Evolutionary conservation across 2,888 invertebrate species (phyloP), one percentile per base, ranked within the genome.

Genomic region (Galerucella calmariensis): DNA sequence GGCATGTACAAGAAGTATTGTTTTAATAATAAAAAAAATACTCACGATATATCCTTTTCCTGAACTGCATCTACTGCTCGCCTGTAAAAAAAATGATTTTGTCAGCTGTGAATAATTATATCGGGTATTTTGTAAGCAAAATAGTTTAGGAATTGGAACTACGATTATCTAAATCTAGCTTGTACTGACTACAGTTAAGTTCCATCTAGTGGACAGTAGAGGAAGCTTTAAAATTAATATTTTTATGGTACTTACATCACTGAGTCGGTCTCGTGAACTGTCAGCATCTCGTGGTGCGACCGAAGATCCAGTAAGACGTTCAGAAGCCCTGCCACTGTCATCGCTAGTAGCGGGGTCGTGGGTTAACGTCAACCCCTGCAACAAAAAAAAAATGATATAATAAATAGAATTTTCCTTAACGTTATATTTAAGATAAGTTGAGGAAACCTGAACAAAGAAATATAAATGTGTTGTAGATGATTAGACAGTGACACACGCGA

Each of bases 11-110:
- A 16, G 0, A 16, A 16, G n/a, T 51, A 51, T 11, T 8, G 20
- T 2, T 9, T 27, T 27, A 27, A 27, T 27, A 20, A 56, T 9
- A 20, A 56, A 76, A 78, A 83, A 86, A 75, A 89, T 92, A 95
- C 95, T 94, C 92, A 95, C 95, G 95, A 95, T 95, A 94, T 95
- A 95, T 92, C 95, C 95, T 92, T 94, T 95, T 91, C 94, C 95
- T 91, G 94, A 95, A 92, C 94, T 95, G 92, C 95, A 94, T 90
- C 94, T 94, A 92, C 94, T 95, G 92, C 94, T 94, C 89, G 94
- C 94, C 95, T 95, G 91, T 88, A 90, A 89, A 87, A 88, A 88
- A 89, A 68, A 76, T 58, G 10, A 20, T 20, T 20, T 20, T 20
- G 20, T 20, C 59, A 1, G 6, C 14, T n/a, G 51, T 16, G 6